Evolutionary conservation across 1,140 invertebrate genomes (phyloP), one percentile per base, ranked within the genome.

Genomic region (Drosophila parabipectinata): DNA sequence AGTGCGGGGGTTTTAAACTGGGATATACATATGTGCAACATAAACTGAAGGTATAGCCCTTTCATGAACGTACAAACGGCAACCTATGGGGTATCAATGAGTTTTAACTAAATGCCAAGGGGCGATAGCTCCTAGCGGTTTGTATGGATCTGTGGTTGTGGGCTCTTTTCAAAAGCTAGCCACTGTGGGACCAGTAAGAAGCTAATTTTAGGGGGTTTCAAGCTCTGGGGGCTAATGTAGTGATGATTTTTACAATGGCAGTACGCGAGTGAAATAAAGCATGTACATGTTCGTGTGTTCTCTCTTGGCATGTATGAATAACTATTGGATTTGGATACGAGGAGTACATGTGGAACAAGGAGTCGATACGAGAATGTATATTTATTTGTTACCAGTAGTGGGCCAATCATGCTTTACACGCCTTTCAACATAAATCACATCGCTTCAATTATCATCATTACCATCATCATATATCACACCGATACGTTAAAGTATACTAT

Each of bases 321-420:
- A 55, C 26, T 45, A 73, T 53, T 55, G 45, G 52, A 57, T 75
- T 44, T 59, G 50, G 47, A 72, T 72, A 67, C 47, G 71, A 54
- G 58, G 71, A 53, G 74, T 72, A 67, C 39, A 72, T 67, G 71
- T 72, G 68, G 67, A 62, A 58, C 21, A 63, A 60, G 41, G 72
- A 63, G 48, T 82, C 78, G 66, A 41, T 67, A 66, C 63, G 45
- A 66, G 15, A 21, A 47, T 21, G 52, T 58, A 82, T 88, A 79
- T 79, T 76, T 73, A 63, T 68, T 71, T 89, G 90, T 91, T 91
- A 91, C 90, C 90, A 91, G 90, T 91, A 91, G 90, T 91, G 90
- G 90, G 90, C 90, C 90, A 91, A 91, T 91, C 90, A 91, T 91
- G 90, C 90, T 91, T 77, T 77, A 77, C 72, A 88, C 83, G 83